Percentiles rank a stretch among this genome's conserved stretches.
Evolutionary conservation across 2,888 invertebrate species (phyloP).

Genomic region (Rhingia campestris): DNA sequence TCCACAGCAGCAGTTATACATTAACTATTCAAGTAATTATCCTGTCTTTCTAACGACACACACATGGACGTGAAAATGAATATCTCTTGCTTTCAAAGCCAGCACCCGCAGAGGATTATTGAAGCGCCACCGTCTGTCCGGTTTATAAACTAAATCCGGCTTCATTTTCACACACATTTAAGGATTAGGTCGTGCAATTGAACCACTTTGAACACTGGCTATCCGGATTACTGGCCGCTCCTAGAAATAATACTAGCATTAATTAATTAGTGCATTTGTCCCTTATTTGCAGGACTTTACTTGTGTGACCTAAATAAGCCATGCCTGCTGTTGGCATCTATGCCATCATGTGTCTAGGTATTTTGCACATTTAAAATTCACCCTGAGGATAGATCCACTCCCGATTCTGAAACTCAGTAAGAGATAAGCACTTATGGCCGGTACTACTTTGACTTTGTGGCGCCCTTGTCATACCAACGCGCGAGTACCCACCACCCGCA

Average conservation of each 20-base stretch:
- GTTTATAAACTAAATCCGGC: constrained; percentile 2
- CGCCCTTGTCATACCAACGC: constrained; percentile 15
- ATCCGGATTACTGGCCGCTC: constrained; percentile 24
- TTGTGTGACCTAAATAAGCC: not conserved
- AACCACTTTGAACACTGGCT: constrained; percentile 12
- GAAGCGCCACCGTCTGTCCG: not conserved
- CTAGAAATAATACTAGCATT: not conserved
- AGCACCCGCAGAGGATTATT: constrained; percentile 29
- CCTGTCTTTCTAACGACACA: constrained; percentile 37
- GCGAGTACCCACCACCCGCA: constrained; percentile 4
- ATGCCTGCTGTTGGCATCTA: not conserved
- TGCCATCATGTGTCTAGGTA: not conserved
- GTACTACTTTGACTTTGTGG: not conserved
- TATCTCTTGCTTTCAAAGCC: constrained; percentile 43
- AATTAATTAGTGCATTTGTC: not conserved
- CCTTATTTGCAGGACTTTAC: not conserved
- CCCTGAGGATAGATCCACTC: constrained; percentile 20
- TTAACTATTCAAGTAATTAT: constrained; percentile 63
- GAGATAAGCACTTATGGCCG: not conserved
- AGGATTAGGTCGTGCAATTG: constrained; percentile 5
- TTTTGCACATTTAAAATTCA: constrained; percentile 22
- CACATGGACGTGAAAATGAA: constrained; percentile 8
- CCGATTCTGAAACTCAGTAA: constrained; percentile 23
- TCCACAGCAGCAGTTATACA: constrained; percentile 31
- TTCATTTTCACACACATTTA: constrained; percentile 13